These are phyloP conservation scores for Ochlodes sylvanus DNA, from an alignment of 2,888 invertebrate genomes.

Conservation along the genomic window DNA sequence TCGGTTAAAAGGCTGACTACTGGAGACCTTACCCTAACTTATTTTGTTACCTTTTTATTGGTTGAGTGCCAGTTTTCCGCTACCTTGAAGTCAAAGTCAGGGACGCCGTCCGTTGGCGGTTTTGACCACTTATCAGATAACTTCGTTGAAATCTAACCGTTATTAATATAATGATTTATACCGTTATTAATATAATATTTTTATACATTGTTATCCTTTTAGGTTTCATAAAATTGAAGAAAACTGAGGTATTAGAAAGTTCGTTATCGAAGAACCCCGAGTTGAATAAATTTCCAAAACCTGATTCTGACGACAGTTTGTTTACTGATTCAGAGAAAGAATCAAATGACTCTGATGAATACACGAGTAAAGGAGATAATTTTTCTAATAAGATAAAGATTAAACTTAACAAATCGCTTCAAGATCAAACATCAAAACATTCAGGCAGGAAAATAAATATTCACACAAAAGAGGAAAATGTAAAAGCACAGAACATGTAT, in stretches of 20 bases:
- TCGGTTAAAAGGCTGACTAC: too few relatives aligned
- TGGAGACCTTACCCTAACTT: too few relatives aligned
- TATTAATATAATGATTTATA: too few relatives aligned
- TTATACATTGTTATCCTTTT: constrained; percentile 46
- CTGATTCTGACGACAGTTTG: constrained; percentile 67
- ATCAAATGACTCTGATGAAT: constrained; percentile 71
- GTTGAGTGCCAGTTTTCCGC: too few relatives aligned
- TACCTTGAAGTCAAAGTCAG: too few relatives aligned
- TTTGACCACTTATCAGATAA: too few relatives aligned
- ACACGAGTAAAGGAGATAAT: constrained; percentile 58
- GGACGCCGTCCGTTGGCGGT: too few relatives aligned
- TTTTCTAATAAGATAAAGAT: constrained; percentile 60
- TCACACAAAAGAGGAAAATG: constrained; percentile 48
- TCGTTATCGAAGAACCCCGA: constrained; percentile 64
- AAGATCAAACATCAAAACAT: constrained; percentile 41
- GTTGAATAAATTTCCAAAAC: constrained; percentile 46
- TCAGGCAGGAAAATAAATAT: constrained; percentile 63
- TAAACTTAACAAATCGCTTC: constrained; percentile 46
- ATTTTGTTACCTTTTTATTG: too few relatives aligned
- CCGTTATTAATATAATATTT: neutral
- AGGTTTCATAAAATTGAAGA: constrained; percentile 86
- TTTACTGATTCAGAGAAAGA: constrained; percentile 79
- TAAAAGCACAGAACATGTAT: constrained; percentile 43
- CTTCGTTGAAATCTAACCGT: too few relatives aligned
- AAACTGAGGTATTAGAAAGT: constrained; percentile 80